Evolutionary conservation across 2,888 invertebrate species (phyloP).

Genomic region (Eurytoma adleriae): DNA sequence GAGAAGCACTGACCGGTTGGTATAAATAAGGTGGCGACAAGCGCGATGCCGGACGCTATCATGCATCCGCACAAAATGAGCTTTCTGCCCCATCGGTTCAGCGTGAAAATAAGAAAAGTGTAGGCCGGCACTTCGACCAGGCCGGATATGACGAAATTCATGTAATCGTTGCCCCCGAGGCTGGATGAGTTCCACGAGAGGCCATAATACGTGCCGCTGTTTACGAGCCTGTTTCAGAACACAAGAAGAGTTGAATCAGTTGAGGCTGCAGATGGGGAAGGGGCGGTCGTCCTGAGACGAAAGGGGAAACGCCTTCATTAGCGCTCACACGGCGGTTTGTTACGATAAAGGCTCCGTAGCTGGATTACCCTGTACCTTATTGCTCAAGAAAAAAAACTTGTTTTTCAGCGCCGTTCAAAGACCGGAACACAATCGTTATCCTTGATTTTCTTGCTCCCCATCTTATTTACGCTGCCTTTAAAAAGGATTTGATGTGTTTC

Average conservation of each 20-base stretch:
- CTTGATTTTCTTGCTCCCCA: no score
- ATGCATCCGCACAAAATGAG: slow-evolving; percentile 83
- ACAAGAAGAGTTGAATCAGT: background rate
- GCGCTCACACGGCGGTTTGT: background rate
- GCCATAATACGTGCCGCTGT: slow-evolving; percentile 87
- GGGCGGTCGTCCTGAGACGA: background rate
- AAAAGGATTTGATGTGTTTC: no score
- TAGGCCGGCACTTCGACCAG: slow-evolving; percentile 88
- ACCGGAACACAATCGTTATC: no score
- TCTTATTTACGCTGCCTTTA: no score
- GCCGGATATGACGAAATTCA: slow-evolving; percentile 86
- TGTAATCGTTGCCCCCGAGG: slow-evolving; percentile 83
- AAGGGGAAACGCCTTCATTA: slow-evolving; percentile 16
- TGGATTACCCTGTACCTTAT: no score
- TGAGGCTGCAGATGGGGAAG: no score
- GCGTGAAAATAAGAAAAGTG: slow-evolving; percentile 80
- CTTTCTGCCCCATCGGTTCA: slow-evolving; percentile 85
- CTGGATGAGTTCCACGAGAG: slow-evolving; percentile 86
- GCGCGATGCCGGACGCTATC: slow-evolving; percentile 80
- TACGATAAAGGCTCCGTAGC: no score
- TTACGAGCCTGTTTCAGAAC: slow-evolving; percentile 80
- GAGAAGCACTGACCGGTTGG: slow-evolving; percentile 76
- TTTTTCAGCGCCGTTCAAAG: no score
- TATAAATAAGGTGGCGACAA: slow-evolving; percentile 80
- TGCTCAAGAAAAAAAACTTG: background rate